A percentile compares a stretch with the other conserved stretches of the same genome.
phyloP scores from a whole-genome alignment of 2,113 vertebrate species.

The Phalacrocorax carbo region DNA sequence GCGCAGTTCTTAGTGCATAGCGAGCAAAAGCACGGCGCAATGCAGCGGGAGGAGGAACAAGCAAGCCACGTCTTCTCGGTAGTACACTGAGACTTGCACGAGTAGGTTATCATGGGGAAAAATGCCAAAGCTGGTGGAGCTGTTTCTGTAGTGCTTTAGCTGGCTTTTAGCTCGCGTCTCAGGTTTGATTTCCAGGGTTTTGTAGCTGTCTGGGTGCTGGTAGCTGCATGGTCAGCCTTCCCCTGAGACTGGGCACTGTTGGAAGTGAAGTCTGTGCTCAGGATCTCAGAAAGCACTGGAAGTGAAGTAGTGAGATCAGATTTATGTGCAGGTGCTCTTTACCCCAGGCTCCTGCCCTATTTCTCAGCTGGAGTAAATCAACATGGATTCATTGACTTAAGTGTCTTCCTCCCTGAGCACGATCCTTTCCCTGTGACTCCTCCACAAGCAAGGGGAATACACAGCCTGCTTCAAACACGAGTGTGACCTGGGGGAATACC shows the following conservation, averaged over 20 bases:
- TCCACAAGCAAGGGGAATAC: not conserved
- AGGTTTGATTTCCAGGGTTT: not conserved
- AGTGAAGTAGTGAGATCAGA: not conserved
- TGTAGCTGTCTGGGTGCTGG: not conserved
- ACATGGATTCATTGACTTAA: not conserved
- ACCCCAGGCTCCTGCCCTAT: not conserved
- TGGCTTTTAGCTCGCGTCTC: not conserved
- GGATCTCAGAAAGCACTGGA: not conserved
- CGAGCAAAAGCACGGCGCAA: rapidly evolving
- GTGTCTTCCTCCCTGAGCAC: not conserved
- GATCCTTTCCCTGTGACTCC: not conserved
- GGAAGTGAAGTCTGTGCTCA: not conserved
- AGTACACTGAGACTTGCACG: not conserved
- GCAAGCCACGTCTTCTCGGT: not conserved
- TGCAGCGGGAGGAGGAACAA: not conserved
- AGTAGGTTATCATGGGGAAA: not conserved
- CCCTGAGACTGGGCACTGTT: not conserved
- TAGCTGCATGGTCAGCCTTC: not conserved
- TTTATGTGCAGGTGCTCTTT: not conserved
- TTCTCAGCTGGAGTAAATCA: not conserved
- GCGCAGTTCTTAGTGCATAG: not conserved
- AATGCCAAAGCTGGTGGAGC: not conserved
- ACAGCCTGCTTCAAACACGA: rapidly evolving
- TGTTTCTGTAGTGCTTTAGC: not conserved
- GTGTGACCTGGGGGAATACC: not conserved